Percentiles rank a stretch among this genome's conserved stretches.
phyloP scores from a whole-genome alignment of 2,888 invertebrate species.

The Suillia variegata region DNA sequence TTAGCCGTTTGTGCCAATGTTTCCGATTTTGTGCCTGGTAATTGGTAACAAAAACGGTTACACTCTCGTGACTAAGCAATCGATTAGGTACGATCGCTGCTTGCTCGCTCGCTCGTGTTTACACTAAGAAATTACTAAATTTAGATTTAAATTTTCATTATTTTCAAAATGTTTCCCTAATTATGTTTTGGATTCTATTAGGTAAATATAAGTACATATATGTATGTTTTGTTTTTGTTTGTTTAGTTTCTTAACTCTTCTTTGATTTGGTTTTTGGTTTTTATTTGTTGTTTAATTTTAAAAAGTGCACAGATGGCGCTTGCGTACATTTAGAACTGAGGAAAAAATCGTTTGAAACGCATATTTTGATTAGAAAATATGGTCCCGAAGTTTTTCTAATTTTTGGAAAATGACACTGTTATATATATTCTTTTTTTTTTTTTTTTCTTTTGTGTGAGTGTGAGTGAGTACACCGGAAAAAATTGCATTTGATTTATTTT shows the following conservation, averaged over 20 bases:
- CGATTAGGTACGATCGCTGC: no score
- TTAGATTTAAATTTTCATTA: no score
- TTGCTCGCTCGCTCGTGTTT: no score
- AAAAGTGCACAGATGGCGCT: constrained; percentile 36
- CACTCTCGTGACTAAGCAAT: no score
- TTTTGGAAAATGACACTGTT: constrained; percentile 21
- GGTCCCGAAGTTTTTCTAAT: constrained; percentile 55
- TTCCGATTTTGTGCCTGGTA: no score
- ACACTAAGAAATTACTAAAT: no score
- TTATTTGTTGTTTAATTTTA: constrained; percentile 15
- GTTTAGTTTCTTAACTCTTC: constrained; percentile 22
- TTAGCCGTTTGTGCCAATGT: no score
- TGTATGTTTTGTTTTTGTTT: constrained; percentile 24
- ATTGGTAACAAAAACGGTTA: no score
- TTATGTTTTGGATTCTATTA: neutral
- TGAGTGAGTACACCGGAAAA: no score
- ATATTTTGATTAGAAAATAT: constrained; percentile 60
- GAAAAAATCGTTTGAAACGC: constrained; percentile 49
- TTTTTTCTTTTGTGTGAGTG: constrained; percentile 6
- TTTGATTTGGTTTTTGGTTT: constrained; percentile 21
- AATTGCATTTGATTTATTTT: no score
- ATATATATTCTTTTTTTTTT: constrained; percentile 27
- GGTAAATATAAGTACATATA: no score
- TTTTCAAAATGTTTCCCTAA: neutral
- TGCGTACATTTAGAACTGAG: constrained; percentile 22